A percentile compares a stretch with the other conserved stretches of the same genome.
phyloP scores from a whole-genome alignment of 2,113 vertebrate species.

The Osmerus eperlanus region DNA sequence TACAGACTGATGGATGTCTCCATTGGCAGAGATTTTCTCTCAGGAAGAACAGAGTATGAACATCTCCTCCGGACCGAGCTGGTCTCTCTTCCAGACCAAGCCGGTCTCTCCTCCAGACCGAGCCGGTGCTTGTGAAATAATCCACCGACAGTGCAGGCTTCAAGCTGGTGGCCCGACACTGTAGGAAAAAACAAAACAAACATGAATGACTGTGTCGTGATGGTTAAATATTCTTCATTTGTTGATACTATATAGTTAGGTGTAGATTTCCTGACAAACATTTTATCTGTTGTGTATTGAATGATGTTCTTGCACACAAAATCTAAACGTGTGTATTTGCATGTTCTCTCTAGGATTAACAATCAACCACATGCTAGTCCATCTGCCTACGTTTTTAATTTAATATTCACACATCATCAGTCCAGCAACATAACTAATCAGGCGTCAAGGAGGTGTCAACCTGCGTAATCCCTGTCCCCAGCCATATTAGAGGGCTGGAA shows the following conservation, averaged over 20 bases:
- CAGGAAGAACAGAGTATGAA: conserved; percentile 52
- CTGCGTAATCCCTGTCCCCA: neutral
- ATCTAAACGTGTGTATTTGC: too few species aligned
- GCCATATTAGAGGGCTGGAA: conserved; percentile 32
- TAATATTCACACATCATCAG: neutral
- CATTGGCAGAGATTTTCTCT: conserved; percentile 36
- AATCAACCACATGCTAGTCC: too few species aligned
- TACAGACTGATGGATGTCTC: conserved; percentile 62
- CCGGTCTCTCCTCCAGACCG: too few species aligned
- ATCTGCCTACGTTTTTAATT: too few species aligned
- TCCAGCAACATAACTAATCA: neutral
- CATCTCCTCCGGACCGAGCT: conserved; percentile 18
- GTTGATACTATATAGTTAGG: conserved; percentile 1
- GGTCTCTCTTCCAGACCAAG: neutral
- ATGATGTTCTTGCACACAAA: too few species aligned
- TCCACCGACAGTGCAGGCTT: too few species aligned
- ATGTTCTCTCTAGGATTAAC: too few species aligned
- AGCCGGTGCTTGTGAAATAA: too few species aligned
- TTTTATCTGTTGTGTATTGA: too few species aligned
- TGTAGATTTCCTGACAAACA: too few species aligned
- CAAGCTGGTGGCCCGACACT: neutral
- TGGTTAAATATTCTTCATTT: conserved; percentile 1
- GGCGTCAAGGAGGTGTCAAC: neutral
- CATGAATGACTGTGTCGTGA: too few species aligned
- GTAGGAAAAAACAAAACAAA: neutral